phyloP scores from a whole-genome alignment of 1,140 invertebrate species.

The Portunus trituberculatus region DNA sequence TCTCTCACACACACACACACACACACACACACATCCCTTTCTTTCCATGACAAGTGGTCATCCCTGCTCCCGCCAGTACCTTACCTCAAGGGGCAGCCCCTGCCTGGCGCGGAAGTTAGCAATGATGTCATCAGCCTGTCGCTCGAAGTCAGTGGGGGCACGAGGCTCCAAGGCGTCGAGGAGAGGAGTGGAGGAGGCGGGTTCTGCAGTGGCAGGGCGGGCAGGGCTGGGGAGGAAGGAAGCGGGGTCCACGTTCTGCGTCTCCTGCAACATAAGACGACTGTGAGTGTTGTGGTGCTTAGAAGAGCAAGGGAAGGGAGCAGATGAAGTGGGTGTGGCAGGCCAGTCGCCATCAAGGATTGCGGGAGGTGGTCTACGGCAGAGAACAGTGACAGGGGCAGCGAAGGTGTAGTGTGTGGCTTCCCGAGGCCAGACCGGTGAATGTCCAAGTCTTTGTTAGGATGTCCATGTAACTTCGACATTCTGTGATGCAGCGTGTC shows the following conservation, averaged over 20 bases:
- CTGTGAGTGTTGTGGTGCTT: not conserved
- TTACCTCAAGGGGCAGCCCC: constrained; percentile 73
- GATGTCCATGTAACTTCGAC: no score
- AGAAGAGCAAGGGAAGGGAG: not conserved
- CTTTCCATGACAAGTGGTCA: not conserved
- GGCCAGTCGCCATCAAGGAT: not conserved
- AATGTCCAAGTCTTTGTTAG: no score
- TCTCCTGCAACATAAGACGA: constrained; percentile 44
- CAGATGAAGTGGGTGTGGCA: not conserved
- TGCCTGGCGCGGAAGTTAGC: constrained; percentile 77
- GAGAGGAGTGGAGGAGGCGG: constrained; percentile 72
- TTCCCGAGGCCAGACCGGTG: no score
- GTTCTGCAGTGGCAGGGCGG: constrained; percentile 73
- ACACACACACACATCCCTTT: not conserved
- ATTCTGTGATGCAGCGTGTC: no score
- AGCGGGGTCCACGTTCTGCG: constrained; percentile 69
- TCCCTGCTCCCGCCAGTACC: not conserved
- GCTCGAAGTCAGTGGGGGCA: constrained; percentile 75
- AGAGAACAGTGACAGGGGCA: not conserved
- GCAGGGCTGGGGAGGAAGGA: not conserved
- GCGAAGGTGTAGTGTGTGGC: not conserved
- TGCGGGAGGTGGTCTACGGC: no score
- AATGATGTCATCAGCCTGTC: constrained; percentile 77
- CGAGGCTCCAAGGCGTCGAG: constrained; percentile 73
- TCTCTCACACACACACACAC: not conserved